Conservation (phyloP, 2,797 vertebrate genomes). For the Cyclopterus lumpus region DNA sequence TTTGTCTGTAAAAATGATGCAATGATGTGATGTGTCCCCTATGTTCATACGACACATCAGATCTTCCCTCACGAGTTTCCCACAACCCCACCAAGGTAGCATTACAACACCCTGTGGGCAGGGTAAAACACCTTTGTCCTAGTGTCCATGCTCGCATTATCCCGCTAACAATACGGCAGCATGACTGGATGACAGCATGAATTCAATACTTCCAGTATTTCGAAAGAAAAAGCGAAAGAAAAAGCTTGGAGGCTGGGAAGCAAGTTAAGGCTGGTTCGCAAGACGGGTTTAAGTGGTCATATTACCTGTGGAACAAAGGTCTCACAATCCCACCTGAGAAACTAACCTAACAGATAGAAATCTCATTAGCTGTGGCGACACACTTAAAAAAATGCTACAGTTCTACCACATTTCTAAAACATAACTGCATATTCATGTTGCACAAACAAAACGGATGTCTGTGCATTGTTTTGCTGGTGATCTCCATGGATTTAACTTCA, state of each 20-base stretch:
- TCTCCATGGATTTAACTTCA: neutral
- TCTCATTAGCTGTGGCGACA: slow-evolving; percentile 3
- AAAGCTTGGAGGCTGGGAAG: slow-evolving; percentile 63
- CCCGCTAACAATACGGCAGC: slow-evolving; percentile 48
- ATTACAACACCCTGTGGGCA: slow-evolving; percentile 40
- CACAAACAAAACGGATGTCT: neutral
- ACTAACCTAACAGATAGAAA: slow-evolving; percentile 20
- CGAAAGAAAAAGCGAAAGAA: slow-evolving; percentile 11
- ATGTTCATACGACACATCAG: neutral
- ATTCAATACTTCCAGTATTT: slow-evolving; percentile 66
- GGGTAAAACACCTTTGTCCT: slow-evolving; percentile 64
- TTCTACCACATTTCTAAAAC: neutral
- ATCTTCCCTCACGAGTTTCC: slow-evolving; percentile 18
- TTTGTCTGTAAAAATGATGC: neutral
- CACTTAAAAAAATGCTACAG: neutral
- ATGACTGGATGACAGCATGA: slow-evolving; percentile 55
- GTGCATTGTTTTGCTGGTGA: slow-evolving; percentile 2
- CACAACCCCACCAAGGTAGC: slow-evolving; percentile 30
- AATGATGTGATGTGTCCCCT: neutral
- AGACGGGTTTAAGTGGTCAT: slow-evolving; percentile 59
- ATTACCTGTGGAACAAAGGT: slow-evolving; percentile 59
- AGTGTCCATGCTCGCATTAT: slow-evolving; percentile 58
- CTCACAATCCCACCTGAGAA: slow-evolving; percentile 45
- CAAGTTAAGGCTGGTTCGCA: slow-evolving; percentile 62
- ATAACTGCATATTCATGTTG: neutral